Percentiles rank a stretch among this genome's conserved stretches.
Conservation (phyloP, 2,113 vertebrate species). For the Amphiprion ocellaris region DNA sequence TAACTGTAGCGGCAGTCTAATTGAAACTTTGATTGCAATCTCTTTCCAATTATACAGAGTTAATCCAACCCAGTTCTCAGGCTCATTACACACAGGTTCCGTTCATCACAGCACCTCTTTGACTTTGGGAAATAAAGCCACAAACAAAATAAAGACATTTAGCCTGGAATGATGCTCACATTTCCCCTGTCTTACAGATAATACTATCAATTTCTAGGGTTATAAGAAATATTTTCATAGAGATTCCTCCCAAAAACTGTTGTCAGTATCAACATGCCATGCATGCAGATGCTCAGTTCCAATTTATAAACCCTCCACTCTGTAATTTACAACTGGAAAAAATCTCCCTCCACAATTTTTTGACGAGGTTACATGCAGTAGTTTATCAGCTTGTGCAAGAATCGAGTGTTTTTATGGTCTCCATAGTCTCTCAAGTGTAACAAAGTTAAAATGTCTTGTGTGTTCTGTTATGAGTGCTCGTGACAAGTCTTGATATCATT, state of each 20-base stretch:
- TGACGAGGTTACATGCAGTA: no score
- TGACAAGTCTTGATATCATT: background rate
- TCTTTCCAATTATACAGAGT: conserved; percentile 56
- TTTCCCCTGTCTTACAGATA: background rate
- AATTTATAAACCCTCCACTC: no score
- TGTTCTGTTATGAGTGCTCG: background rate
- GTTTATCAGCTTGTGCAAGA: no score
- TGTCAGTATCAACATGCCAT: no score
- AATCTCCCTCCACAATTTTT: background rate
- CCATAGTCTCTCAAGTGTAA: background rate
- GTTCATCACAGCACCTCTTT: conserved; percentile 8
- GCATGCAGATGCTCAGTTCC: no score
- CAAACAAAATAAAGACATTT: conserved; percentile 17
- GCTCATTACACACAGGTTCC: conserved; percentile 56
- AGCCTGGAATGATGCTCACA: background rate
- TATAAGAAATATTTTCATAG: background rate
- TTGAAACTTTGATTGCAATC: conserved; percentile 74
- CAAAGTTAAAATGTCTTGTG: background rate
- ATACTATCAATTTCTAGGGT: background rate
- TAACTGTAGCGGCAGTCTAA: conserved; percentile 53
- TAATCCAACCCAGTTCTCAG: conserved; percentile 66
- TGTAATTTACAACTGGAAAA: background rate
- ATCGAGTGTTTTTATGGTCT: background rate
- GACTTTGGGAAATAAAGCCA: conserved; percentile 43
- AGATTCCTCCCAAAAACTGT: no score